A percentile compares a stretch with the other conserved stretches of the same genome.
These are phyloP conservation scores for Sisyra terminalis DNA, from an alignment of 2,888 invertebrate species.

Conservation along the genomic window DNA sequence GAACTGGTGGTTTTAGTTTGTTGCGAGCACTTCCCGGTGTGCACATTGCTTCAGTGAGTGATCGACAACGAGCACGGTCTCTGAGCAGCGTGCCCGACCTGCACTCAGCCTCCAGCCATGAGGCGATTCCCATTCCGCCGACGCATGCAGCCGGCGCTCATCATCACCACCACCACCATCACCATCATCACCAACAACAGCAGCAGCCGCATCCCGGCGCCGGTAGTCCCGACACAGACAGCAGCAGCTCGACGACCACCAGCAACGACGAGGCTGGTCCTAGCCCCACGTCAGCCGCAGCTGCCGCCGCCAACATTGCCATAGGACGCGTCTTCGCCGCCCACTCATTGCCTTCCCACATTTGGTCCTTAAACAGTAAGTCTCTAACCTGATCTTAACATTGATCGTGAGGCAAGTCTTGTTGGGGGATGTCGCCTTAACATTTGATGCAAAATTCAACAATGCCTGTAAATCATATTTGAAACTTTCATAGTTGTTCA, in stretches of 20 bases:
- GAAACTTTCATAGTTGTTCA: too few relatives aligned
- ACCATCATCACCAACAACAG: too few relatives aligned
- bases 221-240: constrained; percentile 50
- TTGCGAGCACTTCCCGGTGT: constrained; percentile 51
- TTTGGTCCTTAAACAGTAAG: constrained; percentile 84
- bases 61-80: constrained; percentile 68
- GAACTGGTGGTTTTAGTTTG: constrained; percentile 44
- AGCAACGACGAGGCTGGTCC: constrained; percentile 35
- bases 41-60: constrained; percentile 43
- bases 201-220: constrained; percentile 33
- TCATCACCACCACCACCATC: constrained; percentile 37
- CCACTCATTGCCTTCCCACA: constrained; percentile 79
- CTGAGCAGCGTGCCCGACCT: constrained; percentile 71
- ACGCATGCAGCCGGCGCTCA: constrained; percentile 42
- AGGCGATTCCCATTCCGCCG: constrained; percentile 44
- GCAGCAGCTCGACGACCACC: constrained; percentile 33
- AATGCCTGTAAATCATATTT: too few relatives aligned
- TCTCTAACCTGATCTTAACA: constrained; percentile 13
- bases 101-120: constrained; percentile 25
- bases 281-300: constrained; percentile 16
- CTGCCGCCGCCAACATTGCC: constrained; percentile 32
- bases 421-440: too few relatives aligned
- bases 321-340: constrained; percentile 71
- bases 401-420: too few relatives aligned
- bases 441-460: too few relatives aligned